Base-by-base conservation (phyloP, 2,888 invertebrate genomes). In the Eupeodes latifasciatus region DNA sequence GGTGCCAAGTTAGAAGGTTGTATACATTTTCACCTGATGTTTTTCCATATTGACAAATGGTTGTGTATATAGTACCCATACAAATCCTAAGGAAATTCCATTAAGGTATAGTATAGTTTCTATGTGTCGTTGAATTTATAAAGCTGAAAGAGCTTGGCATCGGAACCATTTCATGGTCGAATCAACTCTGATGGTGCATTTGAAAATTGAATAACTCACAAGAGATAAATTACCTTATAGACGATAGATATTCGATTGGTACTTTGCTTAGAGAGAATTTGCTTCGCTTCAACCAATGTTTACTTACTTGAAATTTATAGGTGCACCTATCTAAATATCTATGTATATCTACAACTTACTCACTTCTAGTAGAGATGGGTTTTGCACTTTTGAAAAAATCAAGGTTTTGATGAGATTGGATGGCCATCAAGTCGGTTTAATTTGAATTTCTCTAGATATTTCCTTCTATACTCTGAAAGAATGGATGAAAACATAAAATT, bases 181-280 rank as follows among this genome's bases (percentile, higher is more conserved):
- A 66, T 66, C 47, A 27, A 47, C 49, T 49, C 66, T 66, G 49
- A 66, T 66, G 66, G 49, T 27, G 66, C 66, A 27, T 66, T 49
- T 19, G 66, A 66, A 66, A 66, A 47, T 66, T 66, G 47, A 66
- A 66, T 66, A 47, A 66, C 66, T 66, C 47, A 66, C 66, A 66
- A 49, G 66, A 66, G 27, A 66, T 66, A 16, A 66, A 66, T 66
- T 66, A 49, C 27, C 36, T 36, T 7, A 61, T 5, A 40, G 40
- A 9, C 9, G 9, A 61, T 5, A 40, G 40, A 9, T 40, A 40
- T 40, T 40, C 40, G 40, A 40, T 40, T 7, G 40, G 40, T 40
- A 5, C 40, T 40, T 40, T 40, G 40, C 9, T 40, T 40, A 40
- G 40, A 40, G 40, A 9, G 40, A 40, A 40, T 40, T 27, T 27